These are phyloP conservation scores for Epistrophe grossulariae DNA, from an alignment of 2,888 invertebrate genomes.

Conservation along the genomic window DNA sequence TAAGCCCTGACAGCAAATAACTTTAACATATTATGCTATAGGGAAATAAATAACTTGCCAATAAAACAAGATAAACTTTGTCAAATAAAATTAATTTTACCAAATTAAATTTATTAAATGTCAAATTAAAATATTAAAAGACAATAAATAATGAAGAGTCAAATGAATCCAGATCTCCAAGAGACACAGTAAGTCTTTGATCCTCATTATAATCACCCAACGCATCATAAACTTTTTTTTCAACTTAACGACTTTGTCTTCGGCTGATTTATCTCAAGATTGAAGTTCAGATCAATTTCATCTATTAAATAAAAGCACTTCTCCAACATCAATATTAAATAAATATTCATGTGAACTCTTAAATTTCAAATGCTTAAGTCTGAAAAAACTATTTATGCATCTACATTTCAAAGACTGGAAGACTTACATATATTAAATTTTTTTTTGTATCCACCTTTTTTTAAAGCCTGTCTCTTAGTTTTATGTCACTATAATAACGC, in stretches of 20 bases:
- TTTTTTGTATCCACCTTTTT: neutral
- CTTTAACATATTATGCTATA: too few relatives aligned
- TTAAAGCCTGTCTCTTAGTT: neutral
- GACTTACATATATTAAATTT: neutral
- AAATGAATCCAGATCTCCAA: neutral
- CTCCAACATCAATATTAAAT: neutral
- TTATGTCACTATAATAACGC: slow-evolving; percentile 7
- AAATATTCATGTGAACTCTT: neutral
- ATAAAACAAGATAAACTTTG: too few relatives aligned
- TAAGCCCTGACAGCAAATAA: too few relatives aligned
- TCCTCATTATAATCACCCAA: neutral
- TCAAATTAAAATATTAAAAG: neutral
- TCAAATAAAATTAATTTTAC: too few relatives aligned
- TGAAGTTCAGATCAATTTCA: neutral
- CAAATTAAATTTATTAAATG: neutral
- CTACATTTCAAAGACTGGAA: neutral
- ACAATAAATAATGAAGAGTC: neutral
- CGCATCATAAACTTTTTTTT: neutral
- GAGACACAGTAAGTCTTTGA: neutral
- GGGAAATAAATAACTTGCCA: too few relatives aligned
- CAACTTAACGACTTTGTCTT: neutral
- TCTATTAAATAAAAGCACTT: neutral
- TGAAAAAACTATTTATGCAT: neutral
- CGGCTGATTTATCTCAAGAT: neutral
- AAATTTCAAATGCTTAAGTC: neutral